phyloP scores from a whole-genome alignment of 1,140 invertebrate species.

The Plutomurus gul region DNA sequence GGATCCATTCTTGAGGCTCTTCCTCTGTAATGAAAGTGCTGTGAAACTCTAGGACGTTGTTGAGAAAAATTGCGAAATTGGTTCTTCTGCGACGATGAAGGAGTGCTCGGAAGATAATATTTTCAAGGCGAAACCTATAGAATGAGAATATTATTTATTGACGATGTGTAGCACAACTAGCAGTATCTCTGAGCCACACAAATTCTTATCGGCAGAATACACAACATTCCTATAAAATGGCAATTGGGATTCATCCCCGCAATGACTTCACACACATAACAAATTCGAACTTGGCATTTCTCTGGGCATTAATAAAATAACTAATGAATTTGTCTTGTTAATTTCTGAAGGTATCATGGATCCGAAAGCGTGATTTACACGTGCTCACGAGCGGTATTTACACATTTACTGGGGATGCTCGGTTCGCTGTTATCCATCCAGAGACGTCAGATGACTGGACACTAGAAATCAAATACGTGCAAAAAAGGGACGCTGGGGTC shows the following conservation, averaged over 20 bases:
- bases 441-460: constrained; percentile 89
- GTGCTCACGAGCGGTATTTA: constrained; percentile 83
- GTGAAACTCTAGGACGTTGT: background rate
- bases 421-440: constrained; percentile 81
- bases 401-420: constrained; percentile 83
- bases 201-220: background rate
- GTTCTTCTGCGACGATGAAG: constrained; percentile 8
- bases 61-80: background rate
- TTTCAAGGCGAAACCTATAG: background rate
- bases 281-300: too few relatives aligned
- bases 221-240: background rate
- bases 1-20: background rate
- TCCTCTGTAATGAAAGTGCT: constrained; percentile 16
- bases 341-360: constrained; percentile 80
- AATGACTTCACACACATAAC: too few relatives aligned
- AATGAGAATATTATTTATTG: constrained; percentile 11
- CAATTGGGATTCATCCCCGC: too few relatives aligned
- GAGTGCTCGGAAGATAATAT: constrained; percentile 19
- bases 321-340: background rate
- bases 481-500: constrained; percentile 79
- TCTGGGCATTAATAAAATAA: too few relatives aligned
- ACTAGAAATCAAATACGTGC: constrained; percentile 83
- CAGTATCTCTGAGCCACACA: background rate
- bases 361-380: constrained; percentile 84
- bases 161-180: background rate